Conservation (phyloP, 2,113 vertebrate genomes). For the Alosa alosa region DNA sequence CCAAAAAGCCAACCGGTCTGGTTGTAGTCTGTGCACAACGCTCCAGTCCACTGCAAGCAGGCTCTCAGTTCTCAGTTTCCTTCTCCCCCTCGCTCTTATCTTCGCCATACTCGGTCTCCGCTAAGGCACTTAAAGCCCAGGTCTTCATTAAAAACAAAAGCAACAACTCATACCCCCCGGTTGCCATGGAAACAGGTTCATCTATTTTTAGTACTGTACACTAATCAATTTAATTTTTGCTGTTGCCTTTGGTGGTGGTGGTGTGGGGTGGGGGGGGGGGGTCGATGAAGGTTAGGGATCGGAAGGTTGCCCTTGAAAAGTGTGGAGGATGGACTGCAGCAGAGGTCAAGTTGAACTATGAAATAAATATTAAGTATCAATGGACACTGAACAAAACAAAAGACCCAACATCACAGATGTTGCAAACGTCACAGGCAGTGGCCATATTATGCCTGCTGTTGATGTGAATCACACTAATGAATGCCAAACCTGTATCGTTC, state of each 20-base stretch:
- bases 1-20: neutral
- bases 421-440: neutral
- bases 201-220: slow-evolving; percentile 61
- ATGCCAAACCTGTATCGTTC: neutral
- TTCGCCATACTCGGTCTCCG: neutral
- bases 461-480: neutral
- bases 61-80: neutral
- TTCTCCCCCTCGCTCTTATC: neutral
- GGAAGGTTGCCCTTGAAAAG: neutral
- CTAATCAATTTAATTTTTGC: slow-evolving; percentile 63
- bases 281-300: neutral
- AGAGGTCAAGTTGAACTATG: neutral
- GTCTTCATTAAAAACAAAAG: slow-evolving; percentile 56
- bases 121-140: slow-evolving; percentile 54
- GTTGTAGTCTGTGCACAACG: neutral
- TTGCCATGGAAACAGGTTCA: slow-evolving; percentile 54
- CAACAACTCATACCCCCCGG: slow-evolving; percentile 53
- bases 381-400: neutral
- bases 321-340: neutral
- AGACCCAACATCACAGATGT: neutral
- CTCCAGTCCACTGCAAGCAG: neutral
- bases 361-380: neutral
- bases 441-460: neutral
- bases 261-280: slow-evolving; percentile 23
- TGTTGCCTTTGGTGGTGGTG: slow-evolving; percentile 39